A percentile compares a stretch with the other conserved stretches of the same genome.
phyloP scores from a whole-genome alignment of 2,797 vertebrate species.

The Tokudaia muenninki region DNA sequence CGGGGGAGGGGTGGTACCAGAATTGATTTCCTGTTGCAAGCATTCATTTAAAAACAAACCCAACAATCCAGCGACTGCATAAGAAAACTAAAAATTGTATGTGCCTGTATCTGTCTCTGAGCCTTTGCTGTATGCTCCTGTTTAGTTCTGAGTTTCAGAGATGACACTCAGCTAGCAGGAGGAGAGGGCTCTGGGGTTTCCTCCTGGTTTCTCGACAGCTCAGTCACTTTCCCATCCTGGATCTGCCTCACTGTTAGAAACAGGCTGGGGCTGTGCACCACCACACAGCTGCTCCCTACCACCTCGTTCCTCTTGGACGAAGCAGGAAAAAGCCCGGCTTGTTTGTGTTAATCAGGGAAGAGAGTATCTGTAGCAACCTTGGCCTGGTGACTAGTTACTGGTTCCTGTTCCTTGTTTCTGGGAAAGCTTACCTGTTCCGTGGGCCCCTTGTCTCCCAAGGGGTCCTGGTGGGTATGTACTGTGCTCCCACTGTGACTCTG shows the following conservation, averaged over 20 bases:
- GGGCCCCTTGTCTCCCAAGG: neutral
- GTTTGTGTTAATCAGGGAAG: constrained; percentile 65
- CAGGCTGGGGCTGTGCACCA: neutral
- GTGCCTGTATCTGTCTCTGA: neutral
- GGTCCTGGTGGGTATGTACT: neutral
- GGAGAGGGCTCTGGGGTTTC: constrained; percentile 48
- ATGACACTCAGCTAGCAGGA: neutral
- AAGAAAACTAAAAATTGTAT: constrained; percentile 22
- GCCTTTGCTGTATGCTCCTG: constrained; percentile 56
- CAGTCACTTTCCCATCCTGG: constrained; percentile 16
- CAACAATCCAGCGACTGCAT: neutral
- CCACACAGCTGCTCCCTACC: constrained; percentile 61
- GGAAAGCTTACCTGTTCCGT: constrained; percentile 8
- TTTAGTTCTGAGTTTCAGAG: constrained; percentile 37
- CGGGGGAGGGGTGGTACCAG: constrained; percentile 29
- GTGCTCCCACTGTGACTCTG: neutral
- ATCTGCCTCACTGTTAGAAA: constrained; percentile 8
- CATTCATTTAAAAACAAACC: constrained; percentile 66
- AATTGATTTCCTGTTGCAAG: constrained; percentile 55
- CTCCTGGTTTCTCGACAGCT: constrained; percentile 47
- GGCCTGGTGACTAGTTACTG: constrained; percentile 49
- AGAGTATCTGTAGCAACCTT: constrained; percentile 71
- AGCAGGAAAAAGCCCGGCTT: constrained; percentile 77
- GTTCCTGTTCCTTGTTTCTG: constrained; percentile 51
- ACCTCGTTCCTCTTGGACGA: constrained; percentile 52